Conservation (phyloP, 92 coral and sea anemone genomes). For the Pocillopora meandrina region DNA sequence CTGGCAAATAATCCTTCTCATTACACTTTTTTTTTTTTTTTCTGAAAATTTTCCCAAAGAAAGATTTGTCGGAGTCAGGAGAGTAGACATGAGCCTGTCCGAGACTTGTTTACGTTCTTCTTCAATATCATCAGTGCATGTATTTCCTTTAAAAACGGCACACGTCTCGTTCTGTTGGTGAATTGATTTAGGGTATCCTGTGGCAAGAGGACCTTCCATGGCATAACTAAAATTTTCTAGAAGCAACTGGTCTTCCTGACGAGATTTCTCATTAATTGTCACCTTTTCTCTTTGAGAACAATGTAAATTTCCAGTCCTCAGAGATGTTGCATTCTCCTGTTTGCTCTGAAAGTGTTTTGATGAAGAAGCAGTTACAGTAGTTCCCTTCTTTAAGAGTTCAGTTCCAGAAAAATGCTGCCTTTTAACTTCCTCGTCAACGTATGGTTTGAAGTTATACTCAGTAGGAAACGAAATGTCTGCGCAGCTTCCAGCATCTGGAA, state of each 20-base stretch:
- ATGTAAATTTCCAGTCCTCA: background rate
- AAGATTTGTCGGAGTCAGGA: background rate
- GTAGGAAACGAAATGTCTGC: conserved; percentile 47
- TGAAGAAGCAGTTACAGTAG: background rate
- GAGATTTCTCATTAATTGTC: background rate
- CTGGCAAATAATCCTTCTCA: background rate
- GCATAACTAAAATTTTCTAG: background rate
- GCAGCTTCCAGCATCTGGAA: conserved; percentile 10
- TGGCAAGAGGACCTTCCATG: background rate
- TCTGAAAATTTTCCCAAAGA: background rate
- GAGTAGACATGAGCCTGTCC: background rate
- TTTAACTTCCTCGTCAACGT: conserved; percentile 56
- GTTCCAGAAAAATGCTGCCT: conserved; percentile 61
- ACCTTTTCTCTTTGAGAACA: background rate
- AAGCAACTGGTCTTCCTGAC: background rate
- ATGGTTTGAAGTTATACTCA: conserved; percentile 56
- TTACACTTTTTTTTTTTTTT: background rate
- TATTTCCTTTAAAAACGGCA: background rate
- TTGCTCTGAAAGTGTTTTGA: background rate
- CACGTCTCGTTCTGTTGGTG: background rate
- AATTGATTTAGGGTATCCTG: background rate
- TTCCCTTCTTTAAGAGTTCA: conserved; percentile 76
- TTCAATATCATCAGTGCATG: background rate
- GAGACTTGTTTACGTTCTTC: background rate
- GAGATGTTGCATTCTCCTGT: background rate